phyloP scores from a whole-genome alignment of 2,797 vertebrate species.

The Lagodon rhomboides region DNA sequence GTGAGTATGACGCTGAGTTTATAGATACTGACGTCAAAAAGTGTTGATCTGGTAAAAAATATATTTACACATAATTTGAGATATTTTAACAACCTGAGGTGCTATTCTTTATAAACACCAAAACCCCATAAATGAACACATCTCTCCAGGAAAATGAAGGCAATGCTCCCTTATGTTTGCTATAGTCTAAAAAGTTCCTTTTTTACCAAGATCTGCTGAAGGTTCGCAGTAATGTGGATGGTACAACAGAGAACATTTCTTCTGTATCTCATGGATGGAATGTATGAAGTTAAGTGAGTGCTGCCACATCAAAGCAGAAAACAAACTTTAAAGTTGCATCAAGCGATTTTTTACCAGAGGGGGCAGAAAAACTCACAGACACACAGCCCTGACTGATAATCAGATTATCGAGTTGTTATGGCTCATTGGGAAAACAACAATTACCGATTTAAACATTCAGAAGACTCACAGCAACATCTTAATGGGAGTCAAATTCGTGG shows the following conservation, averaged over 20 bases:
- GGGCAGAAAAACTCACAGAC: slow-evolving; percentile 22
- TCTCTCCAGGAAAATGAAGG: slow-evolving; percentile 20
- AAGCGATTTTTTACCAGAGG: slow-evolving; percentile 30
- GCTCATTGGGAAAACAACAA: slow-evolving; percentile 58
- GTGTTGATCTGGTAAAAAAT: slow-evolving; percentile 49
- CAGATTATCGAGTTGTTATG: slow-evolving; percentile 45
- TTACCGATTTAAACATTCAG: slow-evolving; percentile 22
- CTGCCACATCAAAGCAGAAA: slow-evolving; percentile 31
- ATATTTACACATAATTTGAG: slow-evolving; percentile 54
- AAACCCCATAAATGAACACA: slow-evolving; percentile 48
- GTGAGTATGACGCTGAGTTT: slow-evolving; percentile 9
- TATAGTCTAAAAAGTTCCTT: slow-evolving; percentile 21
- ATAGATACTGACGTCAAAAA: slow-evolving; percentile 13
- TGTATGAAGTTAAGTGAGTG: slow-evolving; percentile 57
- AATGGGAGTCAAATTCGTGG: slow-evolving; percentile 11
- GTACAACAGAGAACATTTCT: slow-evolving; percentile 15
- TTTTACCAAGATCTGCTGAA: slow-evolving; percentile 7
- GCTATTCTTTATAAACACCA: slow-evolving; percentile 31
- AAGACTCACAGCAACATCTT: slow-evolving; percentile 18
- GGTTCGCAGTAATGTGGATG: slow-evolving; percentile 16
- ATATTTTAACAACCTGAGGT: slow-evolving; percentile 61
- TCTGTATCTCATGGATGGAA: slow-evolving; percentile 66
- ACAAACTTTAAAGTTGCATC: slow-evolving; percentile 34
- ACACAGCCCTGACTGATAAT: slow-evolving; percentile 41
- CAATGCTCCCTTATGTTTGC: slow-evolving; percentile 18